A percentile compares a stretch with the other conserved stretches of the same genome.
Conservation (phyloP, 2,113 vertebrate species). For the Brachypteracias leptosomus region DNA sequence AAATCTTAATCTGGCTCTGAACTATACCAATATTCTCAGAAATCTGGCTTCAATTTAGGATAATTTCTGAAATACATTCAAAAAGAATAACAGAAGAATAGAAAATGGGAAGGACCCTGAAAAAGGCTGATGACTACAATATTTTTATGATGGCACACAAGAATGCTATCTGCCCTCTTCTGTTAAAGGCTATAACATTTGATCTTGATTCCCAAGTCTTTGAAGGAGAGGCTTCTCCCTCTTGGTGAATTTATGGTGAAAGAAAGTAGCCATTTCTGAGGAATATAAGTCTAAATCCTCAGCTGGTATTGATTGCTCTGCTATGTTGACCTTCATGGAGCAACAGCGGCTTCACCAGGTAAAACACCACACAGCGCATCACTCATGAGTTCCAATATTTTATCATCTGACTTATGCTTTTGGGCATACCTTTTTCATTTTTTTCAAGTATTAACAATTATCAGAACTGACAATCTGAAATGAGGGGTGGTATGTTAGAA, state of each 20-base stretch:
- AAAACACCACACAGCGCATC: background rate
- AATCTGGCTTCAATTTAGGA: background rate
- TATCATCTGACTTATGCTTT: background rate
- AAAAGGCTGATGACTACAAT: background rate
- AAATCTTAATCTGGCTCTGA: background rate
- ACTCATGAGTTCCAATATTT: background rate
- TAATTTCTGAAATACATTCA: background rate
- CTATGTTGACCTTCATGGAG: background rate
- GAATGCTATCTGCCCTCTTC: fast-evolving
- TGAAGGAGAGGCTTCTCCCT: background rate
- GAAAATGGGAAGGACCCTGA: background rate
- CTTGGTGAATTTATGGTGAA: background rate
- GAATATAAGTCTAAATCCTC: background rate
- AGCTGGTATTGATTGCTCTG: background rate
- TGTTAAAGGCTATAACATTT: background rate
- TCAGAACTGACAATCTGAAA: background rate
- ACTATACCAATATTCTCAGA: background rate
- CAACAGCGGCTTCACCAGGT: background rate
- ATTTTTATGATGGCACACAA: background rate
- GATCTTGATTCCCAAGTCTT: background rate
- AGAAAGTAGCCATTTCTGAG: background rate
- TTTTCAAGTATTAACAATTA: background rate
- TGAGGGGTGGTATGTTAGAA: background rate
- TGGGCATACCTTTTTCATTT: background rate
- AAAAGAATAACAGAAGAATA: background rate